Percentiles rank a stretch among this genome's conserved stretches.
These are phyloP conservation scores for Xiphophorus maculatus DNA, from an alignment of 2,113 vertebrate genomes.

Conservation along the genomic window DNA sequence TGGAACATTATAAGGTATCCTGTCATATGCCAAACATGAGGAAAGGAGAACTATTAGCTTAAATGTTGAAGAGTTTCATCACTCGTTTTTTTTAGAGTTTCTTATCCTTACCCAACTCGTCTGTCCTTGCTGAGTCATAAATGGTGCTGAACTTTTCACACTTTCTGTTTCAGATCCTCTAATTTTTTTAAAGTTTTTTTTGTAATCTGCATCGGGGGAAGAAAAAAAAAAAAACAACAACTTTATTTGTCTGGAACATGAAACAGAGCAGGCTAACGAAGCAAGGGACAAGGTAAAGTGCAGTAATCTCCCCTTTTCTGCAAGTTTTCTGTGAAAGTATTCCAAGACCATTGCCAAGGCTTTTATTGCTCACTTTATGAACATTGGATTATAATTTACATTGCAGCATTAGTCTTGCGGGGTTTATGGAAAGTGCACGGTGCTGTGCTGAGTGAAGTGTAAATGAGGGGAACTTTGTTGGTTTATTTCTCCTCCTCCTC, in stretches of 20 bases:
- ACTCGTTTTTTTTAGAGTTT: constrained; percentile 22
- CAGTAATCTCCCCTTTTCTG: constrained; percentile 52
- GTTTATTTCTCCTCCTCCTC: constrained; percentile 28
- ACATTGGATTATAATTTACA: constrained; percentile 59
- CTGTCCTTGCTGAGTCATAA: constrained; percentile 3
- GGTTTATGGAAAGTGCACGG: constrained; percentile 55
- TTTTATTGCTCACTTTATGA: constrained; percentile 64
- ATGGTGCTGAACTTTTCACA: constrained; percentile 19
- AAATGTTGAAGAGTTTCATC: constrained; percentile 58
- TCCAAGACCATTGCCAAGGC: constrained; percentile 52
- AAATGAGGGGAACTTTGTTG: constrained; percentile 44
- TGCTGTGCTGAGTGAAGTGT: constrained; percentile 37
- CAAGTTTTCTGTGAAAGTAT: constrained; percentile 52
- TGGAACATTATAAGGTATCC: constrained; percentile 20
- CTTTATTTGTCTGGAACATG: constrained; percentile 45
- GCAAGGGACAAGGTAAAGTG: constrained; percentile 31
- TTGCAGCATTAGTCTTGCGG: constrained; percentile 58
- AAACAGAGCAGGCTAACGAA: constrained; percentile 39
- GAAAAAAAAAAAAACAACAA: constrained; percentile 51
- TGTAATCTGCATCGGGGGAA: constrained; percentile 39
- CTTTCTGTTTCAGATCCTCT: constrained; percentile 23
- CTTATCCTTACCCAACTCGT: constrained; percentile 30
- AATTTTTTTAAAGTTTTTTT: constrained; percentile 26
- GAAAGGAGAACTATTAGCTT: constrained; percentile 57
- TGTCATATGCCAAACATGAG: constrained; percentile 49